Base-by-base conservation (phyloP, 2,888 invertebrate species). In the Caenorhabditis plicata region DNA sequence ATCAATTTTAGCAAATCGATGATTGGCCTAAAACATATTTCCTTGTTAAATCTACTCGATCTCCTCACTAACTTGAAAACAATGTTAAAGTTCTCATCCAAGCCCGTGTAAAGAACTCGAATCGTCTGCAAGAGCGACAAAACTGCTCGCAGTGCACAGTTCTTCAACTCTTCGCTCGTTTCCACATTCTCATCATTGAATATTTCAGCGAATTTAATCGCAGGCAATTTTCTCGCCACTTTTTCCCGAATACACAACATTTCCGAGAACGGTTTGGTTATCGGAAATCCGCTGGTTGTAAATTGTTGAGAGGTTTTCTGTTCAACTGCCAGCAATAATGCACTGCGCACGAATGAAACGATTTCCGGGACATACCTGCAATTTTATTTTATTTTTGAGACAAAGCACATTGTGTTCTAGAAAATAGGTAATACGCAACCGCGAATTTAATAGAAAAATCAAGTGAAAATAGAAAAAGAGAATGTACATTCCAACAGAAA, bases 331-430 rank as follows among this genome's bases (percentile, higher is more conserved):
- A 90, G 81, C 80, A 88, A 88, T 46, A 93, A 81, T 46, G 91
- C 82, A 0, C 91, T 90, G 62, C 87, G 83, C 7, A 93, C 83
- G 77, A 88, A 92, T 80, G 89, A 90, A 1, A 92, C 83, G 0
- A 87, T 88, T 15, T 90, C 87, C 0, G 94, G 92, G 19, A 89
- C 84, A 72, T 88, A 88, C 72, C 87, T 88, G 82, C 56, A 86
- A 84, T n/a, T 35, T 40, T 9, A 40, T 40, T 17, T 20, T 40
- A 11, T 19, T 11, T n/a, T n/a, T n/a, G n/a, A n/a, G n/a, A n/a
- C n/a, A n/a, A 36, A 55, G 36, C 11, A n/a, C n/a, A 20, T 31
- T 31, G 11, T 13, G 13, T 11, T n/a, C n/a, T n/a, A n/a, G n/a
- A n/a, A n/a, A n/a, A n/a, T n/a, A n/a, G n/a, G n/a, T n/a, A n/a